These are phyloP conservation scores for Ceriagrion tenellum DNA, from an alignment of 2,888 invertebrate genomes.

Conservation along the genomic window DNA sequence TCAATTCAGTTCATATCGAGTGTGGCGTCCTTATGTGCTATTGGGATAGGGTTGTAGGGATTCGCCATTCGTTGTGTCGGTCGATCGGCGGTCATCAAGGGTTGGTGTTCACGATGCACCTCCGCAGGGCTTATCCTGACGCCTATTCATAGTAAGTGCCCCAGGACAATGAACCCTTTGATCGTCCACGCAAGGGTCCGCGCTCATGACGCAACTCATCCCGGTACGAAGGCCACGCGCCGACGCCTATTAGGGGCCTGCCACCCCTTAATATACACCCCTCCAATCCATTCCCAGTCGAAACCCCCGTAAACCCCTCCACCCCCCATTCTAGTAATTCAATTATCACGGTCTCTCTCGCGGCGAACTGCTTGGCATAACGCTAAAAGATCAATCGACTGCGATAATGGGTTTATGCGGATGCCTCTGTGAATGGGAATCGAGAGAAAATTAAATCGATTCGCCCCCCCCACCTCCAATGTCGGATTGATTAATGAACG, in stretches of 20 bases:
- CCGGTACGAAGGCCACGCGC: background rate
- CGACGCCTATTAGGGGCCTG: background rate
- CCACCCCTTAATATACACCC: no score
- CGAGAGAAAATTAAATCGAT: background rate
- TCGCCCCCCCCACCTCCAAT: background rate
- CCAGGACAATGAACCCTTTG: background rate
- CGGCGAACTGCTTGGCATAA: background rate
- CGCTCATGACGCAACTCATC: background rate
- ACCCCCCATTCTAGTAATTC: background rate
- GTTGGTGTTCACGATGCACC: background rate
- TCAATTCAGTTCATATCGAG: no score
- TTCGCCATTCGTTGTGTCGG: background rate
- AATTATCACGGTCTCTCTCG: background rate
- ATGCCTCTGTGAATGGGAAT: background rate
- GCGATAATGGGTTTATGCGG: background rate
- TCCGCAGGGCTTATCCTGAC: background rate
- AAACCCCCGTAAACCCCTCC: no score
- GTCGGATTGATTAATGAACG: background rate
- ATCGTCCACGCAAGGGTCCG: background rate
- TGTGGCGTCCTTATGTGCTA: no score
- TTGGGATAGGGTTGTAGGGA: background rate
- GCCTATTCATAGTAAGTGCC: background rate
- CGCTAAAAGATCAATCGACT: background rate
- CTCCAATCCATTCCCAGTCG: no score
- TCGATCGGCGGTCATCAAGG: background rate